Evolutionary conservation across 2,888 invertebrate species (phyloP), one percentile per base, ranked within the genome.

Genomic region (Lepas anatifera): DNA sequence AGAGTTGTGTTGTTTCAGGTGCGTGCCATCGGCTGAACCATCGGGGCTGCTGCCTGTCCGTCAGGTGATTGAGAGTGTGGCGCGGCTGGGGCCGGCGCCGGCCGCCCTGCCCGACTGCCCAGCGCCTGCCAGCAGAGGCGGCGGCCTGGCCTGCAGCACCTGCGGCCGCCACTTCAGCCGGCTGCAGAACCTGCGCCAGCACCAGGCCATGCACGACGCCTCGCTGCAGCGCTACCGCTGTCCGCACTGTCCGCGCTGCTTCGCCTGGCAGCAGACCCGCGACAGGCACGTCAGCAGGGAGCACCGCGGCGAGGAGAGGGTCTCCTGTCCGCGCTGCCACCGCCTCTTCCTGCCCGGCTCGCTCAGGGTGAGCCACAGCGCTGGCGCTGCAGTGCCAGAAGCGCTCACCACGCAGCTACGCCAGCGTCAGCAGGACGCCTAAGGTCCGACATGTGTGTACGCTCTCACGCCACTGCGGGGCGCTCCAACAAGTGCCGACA

Each of bases 131-230:
- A 16, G 41, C 4, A 8, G 48, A n/a, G 18, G n/a, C 48, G 48
- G 7, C 48, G 25, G 7, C 48, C 35, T 72, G 11, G n/a, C 27
- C 22, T 73, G 73, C 29, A 29, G 32, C n/a, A 69, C 70, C 52
- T 73, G 73, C 63, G 69, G 68, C 27, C 70, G 71, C 41, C 41
- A 18, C 0, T 73, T 73, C 64, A 46, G 58, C 16, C 71, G 71
- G 27, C 69, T 68, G 58, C 71, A 71, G 70, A 73, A 73, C 68
- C 71, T 70, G 48, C 70, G 71, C 29, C 73, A 73, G 71, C 73
- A 73, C 68, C 64, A 71, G 39, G 71, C 71, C 48, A 71, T 71
- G n/a, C 73, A 73, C 58, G 67, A 71, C 43, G 69, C 73, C 46
- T 69, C 69, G 8, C 71, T 70, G 22, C 71, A 71, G 70, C 67